phyloP scores from a whole-genome alignment of 2,797 vertebrate genomes.

The Cottoperca gobio region DNA sequence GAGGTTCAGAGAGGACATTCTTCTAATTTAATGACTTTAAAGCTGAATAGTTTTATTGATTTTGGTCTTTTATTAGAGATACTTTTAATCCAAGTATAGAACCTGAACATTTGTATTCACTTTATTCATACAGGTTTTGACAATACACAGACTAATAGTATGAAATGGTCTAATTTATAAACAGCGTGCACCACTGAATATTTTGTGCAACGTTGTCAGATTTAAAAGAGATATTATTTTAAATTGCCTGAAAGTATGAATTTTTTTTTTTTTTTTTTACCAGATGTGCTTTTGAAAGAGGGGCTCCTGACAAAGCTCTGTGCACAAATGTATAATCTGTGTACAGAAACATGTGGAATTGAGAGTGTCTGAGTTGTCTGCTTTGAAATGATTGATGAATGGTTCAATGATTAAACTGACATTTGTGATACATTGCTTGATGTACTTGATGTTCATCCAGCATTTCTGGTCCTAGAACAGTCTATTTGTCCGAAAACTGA shows the following conservation, averaged over 20 bases:
- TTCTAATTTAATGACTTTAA: slow-evolving; percentile 53
- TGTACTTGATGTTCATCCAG: slow-evolving; percentile 22
- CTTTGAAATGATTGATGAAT: slow-evolving; percentile 51
- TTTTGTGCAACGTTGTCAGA: slow-evolving; percentile 29
- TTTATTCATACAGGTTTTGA: slow-evolving; percentile 33
- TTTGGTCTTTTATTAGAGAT: slow-evolving; percentile 43
- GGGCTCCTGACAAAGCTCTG: slow-evolving; percentile 33
- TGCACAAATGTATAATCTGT: slow-evolving; percentile 57
- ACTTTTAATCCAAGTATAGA: slow-evolving; percentile 44
- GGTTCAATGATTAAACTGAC: slow-evolving; percentile 77
- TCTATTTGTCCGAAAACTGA: not conserved
- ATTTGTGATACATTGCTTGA: slow-evolving; percentile 45
- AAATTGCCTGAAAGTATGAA: slow-evolving; percentile 29
- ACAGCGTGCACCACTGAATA: slow-evolving; percentile 17
- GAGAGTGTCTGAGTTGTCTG: slow-evolving; percentile 33
- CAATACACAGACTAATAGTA: slow-evolving; percentile 22
- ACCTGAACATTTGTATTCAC: slow-evolving; percentile 34
- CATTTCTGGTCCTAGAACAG: slow-evolving; percentile 12
- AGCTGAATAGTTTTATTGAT: slow-evolving; percentile 54
- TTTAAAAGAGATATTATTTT: slow-evolving; percentile 54
- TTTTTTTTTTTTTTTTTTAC: slow-evolving; percentile 46
- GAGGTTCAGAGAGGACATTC: slow-evolving; percentile 30
- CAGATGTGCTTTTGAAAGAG: slow-evolving; percentile 24
- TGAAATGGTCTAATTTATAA: slow-evolving; percentile 47
- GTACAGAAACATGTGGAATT: slow-evolving; percentile 25